These are phyloP conservation scores for Trematocara caparti DNA, from an alignment of 2,797 vertebrate species.

Conservation along the genomic window DNA sequence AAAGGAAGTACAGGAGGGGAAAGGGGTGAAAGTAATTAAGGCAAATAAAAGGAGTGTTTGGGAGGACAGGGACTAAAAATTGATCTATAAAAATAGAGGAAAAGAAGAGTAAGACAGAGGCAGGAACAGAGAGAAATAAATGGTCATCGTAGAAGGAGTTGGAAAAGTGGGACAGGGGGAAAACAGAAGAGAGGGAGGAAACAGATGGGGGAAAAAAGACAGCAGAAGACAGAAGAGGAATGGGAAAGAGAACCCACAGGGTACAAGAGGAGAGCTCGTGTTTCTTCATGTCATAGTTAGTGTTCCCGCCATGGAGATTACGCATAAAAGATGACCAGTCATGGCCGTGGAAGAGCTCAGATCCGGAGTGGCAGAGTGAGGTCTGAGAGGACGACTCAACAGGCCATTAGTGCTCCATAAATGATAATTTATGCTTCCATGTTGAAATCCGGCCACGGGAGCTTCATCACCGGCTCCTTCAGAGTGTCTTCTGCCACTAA, in stretches of 20 bases:
- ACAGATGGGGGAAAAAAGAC: not conserved
- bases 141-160: not conserved
- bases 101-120: not conserved
- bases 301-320: not conserved
- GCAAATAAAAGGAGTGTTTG: not conserved
- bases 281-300: conserved; percentile 46
- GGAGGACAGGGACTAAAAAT: not conserved
- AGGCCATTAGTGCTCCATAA: conserved; percentile 75
- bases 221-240: not conserved
- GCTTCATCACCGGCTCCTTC: conserved; percentile 74
- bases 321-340: conserved; percentile 42
- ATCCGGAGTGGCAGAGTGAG: conserved; percentile 19
- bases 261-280: conserved; percentile 22
- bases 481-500: conserved; percentile 75
- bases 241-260: not conserved
- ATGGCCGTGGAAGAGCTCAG: conserved; percentile 7
- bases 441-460: conserved; percentile 72
- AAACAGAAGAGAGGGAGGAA: not conserved
- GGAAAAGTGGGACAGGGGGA: not conserved
- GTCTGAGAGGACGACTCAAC: conserved; percentile 66
- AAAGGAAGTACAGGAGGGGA: not conserved
- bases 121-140: not conserved
- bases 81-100: not conserved
- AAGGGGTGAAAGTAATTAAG: not conserved
- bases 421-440: conserved; percentile 76